Base-by-base conservation (phyloP, 2,797 vertebrate genomes). In the Triplophysa yarkandensis region DNA sequence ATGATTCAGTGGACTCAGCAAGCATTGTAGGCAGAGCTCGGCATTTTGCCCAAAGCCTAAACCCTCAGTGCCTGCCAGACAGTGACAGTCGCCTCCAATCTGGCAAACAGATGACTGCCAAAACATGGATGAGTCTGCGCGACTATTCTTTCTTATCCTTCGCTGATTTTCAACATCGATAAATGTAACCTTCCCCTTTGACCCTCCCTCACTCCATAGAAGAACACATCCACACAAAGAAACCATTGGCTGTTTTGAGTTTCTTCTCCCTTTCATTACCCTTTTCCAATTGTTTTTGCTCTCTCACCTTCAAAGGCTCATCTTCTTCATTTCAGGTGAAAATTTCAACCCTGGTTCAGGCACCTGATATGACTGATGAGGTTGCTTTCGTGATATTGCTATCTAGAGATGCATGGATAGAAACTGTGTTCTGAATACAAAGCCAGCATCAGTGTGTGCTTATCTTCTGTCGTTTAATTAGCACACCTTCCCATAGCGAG, bases 391-490 rank as follows among this genome's bases (percentile, higher is more conserved):
- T 87, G 70, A 83, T 66, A 21, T 67, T 48, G 77, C 77, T 57
- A 82, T 86, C 84, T 87, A 85, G 83, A 87, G 87, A 88, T 90
- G 36, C 36, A 17, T 32, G 83, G 86, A 89, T 86, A 85, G 82
- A 80, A 85, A 84, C 79, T 84, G 85, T 84, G 83, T 54, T 39
- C 60, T 84, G 82, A 84, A 84, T 82, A 75, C 75, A 72, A 17
- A 34, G 82, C 80, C 83, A 79, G 82, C 68, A 70, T 79, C 75
- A 41, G 79, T 80, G 43, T 76, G 73, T 21, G 36, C 85, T 88
- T 88, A 90, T 87, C 86, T 76, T 68, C 44, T 69, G 71, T 74
- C 76, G 78, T 48, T 84, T 86, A 90, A 92, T 91, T 89, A 90
- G 74, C 27, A 77, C 39, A 68, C 54, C 68, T 48, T 71, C 44